Conservation (phyloP, 2,888 invertebrate genomes). For the Coelogynopora nodosa region DNA sequence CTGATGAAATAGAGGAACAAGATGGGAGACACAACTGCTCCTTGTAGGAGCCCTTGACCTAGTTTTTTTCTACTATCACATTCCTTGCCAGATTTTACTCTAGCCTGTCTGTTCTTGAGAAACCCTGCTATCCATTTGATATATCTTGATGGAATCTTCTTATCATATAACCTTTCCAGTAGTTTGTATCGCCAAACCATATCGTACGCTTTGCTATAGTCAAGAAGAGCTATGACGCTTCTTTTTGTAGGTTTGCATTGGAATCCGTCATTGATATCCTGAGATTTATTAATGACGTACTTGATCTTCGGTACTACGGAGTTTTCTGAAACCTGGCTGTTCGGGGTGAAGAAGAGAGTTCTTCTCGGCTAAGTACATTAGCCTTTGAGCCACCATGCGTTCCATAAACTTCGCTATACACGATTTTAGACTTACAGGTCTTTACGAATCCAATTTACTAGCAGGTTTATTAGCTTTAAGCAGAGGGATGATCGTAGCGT, state of each 20-base stretch:
- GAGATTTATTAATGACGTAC: neutral
- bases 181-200: conserved; percentile 4
- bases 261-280: conserved; percentile 1
- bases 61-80: neutral
- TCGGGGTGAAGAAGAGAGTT: neutral
- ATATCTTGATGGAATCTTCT: neutral
- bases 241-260: neutral
- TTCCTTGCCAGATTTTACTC: neutral
- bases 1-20: too few species aligned
- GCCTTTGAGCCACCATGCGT: neutral
- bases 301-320: neutral
- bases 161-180: neutral
- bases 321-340: neutral
- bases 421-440: conserved; percentile 30
- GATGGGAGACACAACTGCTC: too few species aligned
- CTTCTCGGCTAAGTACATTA: neutral
- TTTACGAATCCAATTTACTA: neutral
- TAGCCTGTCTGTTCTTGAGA: neutral
- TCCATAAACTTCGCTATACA: conserved; percentile 5
- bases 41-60: neutral
- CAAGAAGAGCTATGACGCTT: neutral
- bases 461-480: conserved; percentile 1
- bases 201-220: neutral
- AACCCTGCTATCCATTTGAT: neutral
- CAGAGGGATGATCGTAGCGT: neutral